Evolutionary conservation across 2,113 vertebrate genomes (phyloP).

Genomic region (Pluvianellus socialis): DNA sequence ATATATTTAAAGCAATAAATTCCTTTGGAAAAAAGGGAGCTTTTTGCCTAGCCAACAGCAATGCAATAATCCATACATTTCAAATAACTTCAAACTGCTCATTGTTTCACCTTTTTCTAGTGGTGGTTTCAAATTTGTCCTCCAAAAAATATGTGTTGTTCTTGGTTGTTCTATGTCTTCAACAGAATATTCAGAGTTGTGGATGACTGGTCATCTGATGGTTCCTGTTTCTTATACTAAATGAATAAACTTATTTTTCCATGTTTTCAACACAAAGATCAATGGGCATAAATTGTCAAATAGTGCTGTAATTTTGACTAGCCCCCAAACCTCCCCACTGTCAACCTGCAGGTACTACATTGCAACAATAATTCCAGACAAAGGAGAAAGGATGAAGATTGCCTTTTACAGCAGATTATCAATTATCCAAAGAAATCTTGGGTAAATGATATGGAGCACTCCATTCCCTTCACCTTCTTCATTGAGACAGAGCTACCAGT

Average conservation of each 20-base stretch:
- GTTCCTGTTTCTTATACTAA: background rate
- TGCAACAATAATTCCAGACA: background rate
- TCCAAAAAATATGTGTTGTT: background rate
- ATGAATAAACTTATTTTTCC: background rate
- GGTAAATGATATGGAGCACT: background rate
- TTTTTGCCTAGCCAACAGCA: background rate
- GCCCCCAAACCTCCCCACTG: background rate
- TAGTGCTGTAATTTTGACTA: background rate
- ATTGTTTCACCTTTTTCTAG: background rate
- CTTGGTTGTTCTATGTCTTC: background rate
- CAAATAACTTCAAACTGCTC: background rate
- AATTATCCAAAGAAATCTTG: background rate
- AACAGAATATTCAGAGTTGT: background rate
- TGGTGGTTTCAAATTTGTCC: background rate
- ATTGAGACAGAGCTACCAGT: background rate
- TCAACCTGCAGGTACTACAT: background rate
- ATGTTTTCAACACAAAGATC: background rate
- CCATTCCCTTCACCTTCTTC: background rate
- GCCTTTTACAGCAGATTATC: background rate
- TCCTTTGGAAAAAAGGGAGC: background rate
- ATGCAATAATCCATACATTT: background rate
- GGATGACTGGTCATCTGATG: background rate
- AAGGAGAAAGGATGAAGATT: background rate
- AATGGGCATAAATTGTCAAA: background rate
- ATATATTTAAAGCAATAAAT: background rate